Conservation (phyloP, 1,140 invertebrate species). For the Ridgeia piscesae region DNA sequence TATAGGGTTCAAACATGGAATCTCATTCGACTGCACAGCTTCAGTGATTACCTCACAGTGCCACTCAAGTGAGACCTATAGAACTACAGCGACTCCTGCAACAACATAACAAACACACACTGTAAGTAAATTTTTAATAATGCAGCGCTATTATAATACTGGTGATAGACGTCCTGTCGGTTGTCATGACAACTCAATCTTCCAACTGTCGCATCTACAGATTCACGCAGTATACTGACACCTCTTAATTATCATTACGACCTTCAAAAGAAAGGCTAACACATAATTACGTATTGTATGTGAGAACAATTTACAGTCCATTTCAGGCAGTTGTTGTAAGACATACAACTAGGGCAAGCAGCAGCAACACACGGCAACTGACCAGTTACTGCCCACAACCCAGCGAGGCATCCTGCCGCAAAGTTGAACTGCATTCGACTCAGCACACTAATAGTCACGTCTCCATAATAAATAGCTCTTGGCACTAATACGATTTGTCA, state of each 20-base stretch:
- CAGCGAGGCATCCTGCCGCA: neutral
- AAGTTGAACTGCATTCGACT: neutral
- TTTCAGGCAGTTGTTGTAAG: neutral
- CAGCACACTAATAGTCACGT: neutral
- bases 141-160: neutral
- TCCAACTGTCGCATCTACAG: neutral
- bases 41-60: too few relatives aligned
- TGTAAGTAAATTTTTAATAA: neutral
- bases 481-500: neutral
- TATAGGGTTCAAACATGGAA: too few relatives aligned
- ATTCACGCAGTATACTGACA: neutral
- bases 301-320: neutral
- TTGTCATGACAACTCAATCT: neutral
- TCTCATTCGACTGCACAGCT: too few relatives aligned
- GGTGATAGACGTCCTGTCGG: neutral
- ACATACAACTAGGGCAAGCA: too few relatives aligned
- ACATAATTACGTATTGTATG: neutral
- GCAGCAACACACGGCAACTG: too few relatives aligned
- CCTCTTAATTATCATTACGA: neutral
- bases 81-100: too few relatives aligned
- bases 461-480: neutral
- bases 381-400: neutral
- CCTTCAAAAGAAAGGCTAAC: neutral
- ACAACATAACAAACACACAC: neutral
- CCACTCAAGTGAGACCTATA: too few relatives aligned